These are phyloP conservation scores for Bellardia bayeri DNA, from an alignment of 2,888 invertebrate species.

Conservation along the genomic window DNA sequence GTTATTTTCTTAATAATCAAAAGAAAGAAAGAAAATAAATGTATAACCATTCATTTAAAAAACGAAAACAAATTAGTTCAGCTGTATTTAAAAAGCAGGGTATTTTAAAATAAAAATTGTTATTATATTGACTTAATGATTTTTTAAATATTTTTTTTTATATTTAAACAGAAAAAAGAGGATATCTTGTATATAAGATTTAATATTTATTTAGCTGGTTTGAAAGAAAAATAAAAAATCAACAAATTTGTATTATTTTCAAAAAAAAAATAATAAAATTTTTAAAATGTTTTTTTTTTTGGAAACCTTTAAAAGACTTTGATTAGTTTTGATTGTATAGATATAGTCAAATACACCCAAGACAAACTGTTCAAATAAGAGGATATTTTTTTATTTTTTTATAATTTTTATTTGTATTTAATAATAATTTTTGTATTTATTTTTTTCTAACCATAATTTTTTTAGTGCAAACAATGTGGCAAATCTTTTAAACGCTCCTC, in stretches of 20 bases:
- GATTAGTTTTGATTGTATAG: constrained; percentile 66
- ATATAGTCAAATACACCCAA: constrained; percentile 16
- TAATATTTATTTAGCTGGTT: constrained; percentile 76
- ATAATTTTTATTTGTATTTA: constrained; percentile 27
- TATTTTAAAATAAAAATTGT: constrained; percentile 11
- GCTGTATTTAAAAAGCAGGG: constrained; percentile 64
- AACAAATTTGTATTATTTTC: not conserved
- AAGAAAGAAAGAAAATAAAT: not conserved
- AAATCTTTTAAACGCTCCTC: constrained; percentile 98
- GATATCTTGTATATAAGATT: constrained; percentile 53
- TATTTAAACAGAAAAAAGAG: constrained; percentile 11
- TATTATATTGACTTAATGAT: constrained; percentile 8
- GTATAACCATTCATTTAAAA: constrained; percentile 17
- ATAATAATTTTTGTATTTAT: constrained; percentile 6
- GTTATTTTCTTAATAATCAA: constrained; percentile 35
- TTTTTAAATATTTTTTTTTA: not conserved
- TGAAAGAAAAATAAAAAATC: not conserved
- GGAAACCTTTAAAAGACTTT: constrained; percentile 15
- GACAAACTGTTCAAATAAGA: constrained; percentile 75
- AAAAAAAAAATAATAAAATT: not conserved
- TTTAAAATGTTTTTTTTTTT: not conserved
- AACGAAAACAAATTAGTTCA: constrained; percentile 61
- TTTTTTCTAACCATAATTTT: constrained; percentile 6
- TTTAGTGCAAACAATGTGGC: constrained; percentile 96
- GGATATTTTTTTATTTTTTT: constrained; percentile 48